A percentile compares a stretch with the other conserved stretches of the same genome.
These are phyloP conservation scores for Drosophila siamana DNA, from an alignment of 2,888 invertebrate species.

Conservation along the genomic window DNA sequence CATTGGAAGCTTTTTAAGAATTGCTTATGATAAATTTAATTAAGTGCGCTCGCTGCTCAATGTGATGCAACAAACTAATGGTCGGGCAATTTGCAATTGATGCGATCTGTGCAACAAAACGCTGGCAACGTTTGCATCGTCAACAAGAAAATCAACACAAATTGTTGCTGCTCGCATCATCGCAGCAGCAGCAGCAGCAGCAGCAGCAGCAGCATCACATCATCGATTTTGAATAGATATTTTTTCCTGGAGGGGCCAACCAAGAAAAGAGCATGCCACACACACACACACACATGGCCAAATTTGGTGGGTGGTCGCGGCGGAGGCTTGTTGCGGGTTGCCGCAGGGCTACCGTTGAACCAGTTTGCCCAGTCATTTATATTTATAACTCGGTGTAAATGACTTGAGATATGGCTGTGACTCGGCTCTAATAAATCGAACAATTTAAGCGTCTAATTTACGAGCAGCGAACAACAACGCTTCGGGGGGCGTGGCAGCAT, in stretches of 20 bases:
- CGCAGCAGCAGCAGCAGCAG: no score
- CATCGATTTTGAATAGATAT: constrained; percentile 19
- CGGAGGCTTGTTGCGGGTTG: constrained; percentile 7
- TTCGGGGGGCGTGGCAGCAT: constrained; percentile 41
- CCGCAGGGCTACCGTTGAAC: constrained; percentile 55
- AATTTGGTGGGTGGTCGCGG: constrained; percentile 19
- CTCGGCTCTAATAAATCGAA: constrained; percentile 58
- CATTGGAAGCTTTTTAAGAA: background rate
- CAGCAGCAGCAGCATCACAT: no score
- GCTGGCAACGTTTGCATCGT: constrained; percentile 13
- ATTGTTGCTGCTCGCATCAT: constrained; percentile 17
- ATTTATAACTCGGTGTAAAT: constrained; percentile 45
- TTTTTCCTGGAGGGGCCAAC: background rate
- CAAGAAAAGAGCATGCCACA: constrained; percentile 19
- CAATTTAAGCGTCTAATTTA: constrained; percentile 56
- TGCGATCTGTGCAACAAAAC: constrained; percentile 10
- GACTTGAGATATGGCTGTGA: constrained; percentile 45
- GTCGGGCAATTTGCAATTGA: constrained; percentile 19
- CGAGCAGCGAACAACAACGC: constrained; percentile 40
- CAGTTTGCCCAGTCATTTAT: constrained; percentile 58
- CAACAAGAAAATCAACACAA: background rate
- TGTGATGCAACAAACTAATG: constrained; percentile 6
- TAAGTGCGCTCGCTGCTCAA: background rate
- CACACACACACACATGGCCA: background rate
- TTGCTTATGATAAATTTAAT: constrained; percentile 14